Evolutionary conservation across 2,797 vertebrate species (phyloP), one percentile per base, ranked within the genome.

Genomic region (Lagocephalus sceleratus): DNA sequence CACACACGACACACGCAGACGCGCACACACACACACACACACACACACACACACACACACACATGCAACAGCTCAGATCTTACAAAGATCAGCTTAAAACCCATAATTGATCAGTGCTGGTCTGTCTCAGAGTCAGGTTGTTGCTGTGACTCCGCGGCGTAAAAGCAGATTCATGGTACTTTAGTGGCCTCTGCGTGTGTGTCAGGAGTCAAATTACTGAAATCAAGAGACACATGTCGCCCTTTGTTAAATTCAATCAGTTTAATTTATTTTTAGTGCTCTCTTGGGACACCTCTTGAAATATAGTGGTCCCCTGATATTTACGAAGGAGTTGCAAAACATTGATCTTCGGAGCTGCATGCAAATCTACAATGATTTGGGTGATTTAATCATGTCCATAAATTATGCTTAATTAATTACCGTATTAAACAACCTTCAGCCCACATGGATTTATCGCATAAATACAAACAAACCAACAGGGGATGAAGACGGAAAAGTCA

Each of bases 251-350:
- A 63, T 77, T 67, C 51, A 71, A 63, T 79, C 21, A 60, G 25
- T 67, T 65, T 68, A 32, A 75, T 78, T 73, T 43, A 66, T n/a
- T 63, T 57, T 53, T 54, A 60, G 51, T 65, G 70, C 69, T 66
- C 78, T 74, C 69, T 19, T 52, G 77, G 66, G 66, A 55, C 49
- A 25, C 44, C 51, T 54, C 55, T 25, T 64, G 57, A 55, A 63
- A 11, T 10, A 44, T 11, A 42, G 40, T 42, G n/a, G 40, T 20
- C 40, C 40, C 40, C 40, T 42, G 16, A 42, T n/a, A 42, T n/a
- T 42, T n/a, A 42, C 8, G 16, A 19, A 42, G 40, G 40, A n/a
- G 40, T 3, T 7, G 19, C 40, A 17, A 42, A 44, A 44, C 19
- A 44, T 11, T 44, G 42, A 20, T 56, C 53, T 32, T 62, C 57